Percentiles rank a stretch among this genome's conserved stretches.
Evolutionary conservation across 2,888 invertebrate species (phyloP).

Genomic region (Candidula unifasciata): DNA sequence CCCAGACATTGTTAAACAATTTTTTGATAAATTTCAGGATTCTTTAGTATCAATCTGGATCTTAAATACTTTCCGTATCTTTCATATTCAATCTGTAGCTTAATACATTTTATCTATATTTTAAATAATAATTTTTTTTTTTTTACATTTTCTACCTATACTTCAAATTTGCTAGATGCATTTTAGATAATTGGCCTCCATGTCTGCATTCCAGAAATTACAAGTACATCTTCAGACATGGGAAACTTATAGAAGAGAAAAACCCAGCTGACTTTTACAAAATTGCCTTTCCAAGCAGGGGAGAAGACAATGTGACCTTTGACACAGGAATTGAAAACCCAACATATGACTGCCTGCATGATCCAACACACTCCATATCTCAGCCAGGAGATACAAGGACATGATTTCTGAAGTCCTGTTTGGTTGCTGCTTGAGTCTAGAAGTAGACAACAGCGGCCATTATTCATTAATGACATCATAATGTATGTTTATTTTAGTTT

Average conservation of each 20-base stretch:
- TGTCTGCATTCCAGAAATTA: constrained; percentile 15
- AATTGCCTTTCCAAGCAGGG: constrained; percentile 64
- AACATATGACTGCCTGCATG: constrained; percentile 58
- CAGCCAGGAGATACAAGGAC: not conserved
- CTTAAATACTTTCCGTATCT: not conserved
- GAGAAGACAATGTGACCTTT: constrained; percentile 58
- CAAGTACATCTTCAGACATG: constrained; percentile 57
- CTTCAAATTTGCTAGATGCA: too few species aligned
- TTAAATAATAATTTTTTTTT: too few species aligned
- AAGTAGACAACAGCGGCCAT: too few species aligned
- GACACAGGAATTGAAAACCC: constrained; percentile 70
- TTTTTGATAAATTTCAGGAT: too few species aligned
- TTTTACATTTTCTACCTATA: too few species aligned
- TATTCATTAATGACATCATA: too few species aligned
- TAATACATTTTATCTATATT: too few species aligned
- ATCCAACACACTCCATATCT: constrained; percentile 26
- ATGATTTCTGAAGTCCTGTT: not conserved
- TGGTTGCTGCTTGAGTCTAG: not conserved
- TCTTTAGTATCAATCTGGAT: too few species aligned
- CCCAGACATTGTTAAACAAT: too few species aligned
- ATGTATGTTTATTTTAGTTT: too few species aligned
- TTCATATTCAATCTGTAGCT: not conserved
- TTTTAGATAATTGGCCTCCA: not conserved
- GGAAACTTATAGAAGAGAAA: constrained; percentile 66
- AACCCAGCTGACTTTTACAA: constrained; percentile 63